Percentiles rank a stretch among this genome's conserved stretches.
Conservation (phyloP, 2,888 invertebrate genomes). For the Melanchra persicariae region DNA sequence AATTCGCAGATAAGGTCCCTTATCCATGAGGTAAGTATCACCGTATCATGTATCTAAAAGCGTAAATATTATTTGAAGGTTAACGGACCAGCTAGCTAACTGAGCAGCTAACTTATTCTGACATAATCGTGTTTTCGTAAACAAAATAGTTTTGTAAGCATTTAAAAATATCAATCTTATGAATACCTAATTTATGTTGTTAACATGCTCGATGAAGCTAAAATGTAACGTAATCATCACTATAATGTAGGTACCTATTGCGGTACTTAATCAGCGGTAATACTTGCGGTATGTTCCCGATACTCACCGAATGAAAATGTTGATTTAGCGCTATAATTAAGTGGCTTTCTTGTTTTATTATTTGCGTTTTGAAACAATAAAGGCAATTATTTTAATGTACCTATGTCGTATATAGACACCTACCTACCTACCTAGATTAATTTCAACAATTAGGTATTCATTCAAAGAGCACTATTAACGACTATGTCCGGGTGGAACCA, state of each 20-base stretch:
- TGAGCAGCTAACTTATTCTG: too few species aligned
- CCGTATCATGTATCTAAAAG: conserved; percentile 5
- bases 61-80: conserved; percentile 4
- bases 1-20: neutral
- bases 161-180: neutral
- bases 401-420: too few species aligned
- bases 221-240: neutral
- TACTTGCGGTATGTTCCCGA: neutral
- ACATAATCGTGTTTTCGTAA: neutral
- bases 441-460: too few species aligned
- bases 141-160: neutral
- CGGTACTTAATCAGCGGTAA: too few species aligned
- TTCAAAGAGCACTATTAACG: too few species aligned
- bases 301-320: conserved; percentile 2
- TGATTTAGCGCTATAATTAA: neutral
- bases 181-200: conserved; percentile 6
- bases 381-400: too few species aligned
- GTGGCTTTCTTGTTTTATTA: neutral
- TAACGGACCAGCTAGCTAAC: too few species aligned
- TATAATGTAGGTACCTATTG: neutral
- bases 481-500: too few species aligned
- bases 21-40: too few species aligned
- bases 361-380: too few species aligned
- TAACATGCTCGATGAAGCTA: neutral
- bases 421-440: too few species aligned